These are phyloP conservation scores for Peromyscus melanophrys DNA, from an alignment of 2,797 vertebrate species.

Conservation along the genomic window DNA sequence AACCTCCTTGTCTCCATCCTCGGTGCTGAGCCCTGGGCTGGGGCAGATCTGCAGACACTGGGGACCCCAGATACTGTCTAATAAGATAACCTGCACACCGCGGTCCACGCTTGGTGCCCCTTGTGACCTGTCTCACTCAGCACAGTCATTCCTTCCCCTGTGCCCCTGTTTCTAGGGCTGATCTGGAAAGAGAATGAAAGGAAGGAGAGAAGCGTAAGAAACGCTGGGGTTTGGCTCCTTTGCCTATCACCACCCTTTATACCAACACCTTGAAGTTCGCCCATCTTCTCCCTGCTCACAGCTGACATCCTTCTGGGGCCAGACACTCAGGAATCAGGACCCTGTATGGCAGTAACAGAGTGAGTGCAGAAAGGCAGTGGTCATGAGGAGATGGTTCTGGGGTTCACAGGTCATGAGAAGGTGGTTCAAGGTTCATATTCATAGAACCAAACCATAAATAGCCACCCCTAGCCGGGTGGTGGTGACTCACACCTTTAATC, in stretches of 20 bases:
- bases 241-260: background rate
- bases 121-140: background rate
- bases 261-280: background rate
- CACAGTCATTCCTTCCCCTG: background rate
- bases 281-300: background rate
- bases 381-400: background rate
- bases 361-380: background rate
- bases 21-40: background rate
- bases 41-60: background rate
- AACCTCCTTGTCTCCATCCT: background rate
- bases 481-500: too few species aligned
- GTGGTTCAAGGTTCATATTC: background rate
- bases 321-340: too few species aligned
- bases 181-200: background rate
- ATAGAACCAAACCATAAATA: background rate
- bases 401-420: background rate
- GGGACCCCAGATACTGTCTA: background rate
- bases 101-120: background rate
- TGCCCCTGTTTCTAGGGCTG: background rate
- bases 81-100: accelerated
- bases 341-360: background rate
- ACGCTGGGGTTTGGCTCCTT: background rate
- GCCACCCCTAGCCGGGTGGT: background rate
- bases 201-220: background rate
- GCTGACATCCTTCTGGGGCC: background rate